Evolutionary conservation across 2,888 invertebrate genomes (phyloP).

Genomic region (Caenorhabditis auriculariae): DNA sequence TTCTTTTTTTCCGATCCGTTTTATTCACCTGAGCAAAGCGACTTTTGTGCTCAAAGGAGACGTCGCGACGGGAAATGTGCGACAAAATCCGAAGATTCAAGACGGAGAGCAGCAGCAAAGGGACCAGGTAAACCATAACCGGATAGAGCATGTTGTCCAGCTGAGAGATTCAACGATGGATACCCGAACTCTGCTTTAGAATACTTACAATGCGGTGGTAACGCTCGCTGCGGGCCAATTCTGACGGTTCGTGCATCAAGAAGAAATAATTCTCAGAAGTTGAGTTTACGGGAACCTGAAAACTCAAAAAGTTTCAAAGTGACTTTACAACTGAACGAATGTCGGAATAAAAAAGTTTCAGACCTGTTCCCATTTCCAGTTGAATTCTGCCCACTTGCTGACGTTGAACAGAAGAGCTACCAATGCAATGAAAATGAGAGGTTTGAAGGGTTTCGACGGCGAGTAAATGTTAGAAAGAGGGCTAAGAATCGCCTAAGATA

Average conservation of each 20-base stretch:
- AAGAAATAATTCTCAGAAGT: conserved; percentile 17
- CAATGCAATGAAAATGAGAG: conserved; percentile 46
- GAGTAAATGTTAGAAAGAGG: conserved; percentile 27
- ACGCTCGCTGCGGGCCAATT: conserved; percentile 33
- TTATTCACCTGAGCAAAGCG: conserved; percentile 29
- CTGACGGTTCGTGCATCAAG: conserved; percentile 46
- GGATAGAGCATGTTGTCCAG: conserved; percentile 58
- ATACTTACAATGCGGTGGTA: conserved; percentile 36
- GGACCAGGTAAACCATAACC: conserved; percentile 54
- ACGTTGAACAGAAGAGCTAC: conserved; percentile 56
- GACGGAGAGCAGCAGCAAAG: conserved; percentile 53
- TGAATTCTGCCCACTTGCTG: conserved; percentile 59
- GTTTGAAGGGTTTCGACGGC: conserved; percentile 36
- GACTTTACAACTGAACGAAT: neutral
- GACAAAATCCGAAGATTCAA: conserved; percentile 57
- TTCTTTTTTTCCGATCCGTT: too few relatives aligned
- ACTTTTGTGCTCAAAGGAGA: conserved; percentile 36
- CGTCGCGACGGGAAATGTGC: conserved; percentile 29
- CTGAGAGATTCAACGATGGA: conserved; percentile 32
- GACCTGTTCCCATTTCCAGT: conserved; percentile 37
- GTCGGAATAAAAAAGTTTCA: too few relatives aligned
- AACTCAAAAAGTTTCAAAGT: neutral
- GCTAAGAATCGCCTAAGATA: conserved; percentile 42
- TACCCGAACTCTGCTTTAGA: conserved; percentile 2
- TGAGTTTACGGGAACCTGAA: neutral